Conservation (phyloP, 1,140 invertebrate genomes). For the Leucophenga varia region DNA sequence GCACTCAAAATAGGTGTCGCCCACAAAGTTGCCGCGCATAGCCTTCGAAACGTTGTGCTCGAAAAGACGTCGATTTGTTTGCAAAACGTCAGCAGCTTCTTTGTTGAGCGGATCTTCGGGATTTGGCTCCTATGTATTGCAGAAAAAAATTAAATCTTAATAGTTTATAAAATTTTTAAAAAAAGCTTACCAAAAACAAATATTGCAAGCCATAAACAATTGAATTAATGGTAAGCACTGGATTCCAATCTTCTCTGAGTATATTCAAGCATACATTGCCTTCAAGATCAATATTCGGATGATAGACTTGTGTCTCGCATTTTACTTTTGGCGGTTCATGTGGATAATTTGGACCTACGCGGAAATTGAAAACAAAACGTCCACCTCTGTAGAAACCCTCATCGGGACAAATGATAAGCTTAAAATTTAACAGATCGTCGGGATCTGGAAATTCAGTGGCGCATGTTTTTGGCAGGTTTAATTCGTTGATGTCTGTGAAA, state of each 20-base stretch:
- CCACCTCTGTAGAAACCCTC: conserved; percentile 96
- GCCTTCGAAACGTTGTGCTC: conserved; percentile 96
- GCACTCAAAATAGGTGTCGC: conserved; percentile 89
- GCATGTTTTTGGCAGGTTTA: conserved; percentile 96
- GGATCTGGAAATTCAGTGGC: conserved; percentile 94
- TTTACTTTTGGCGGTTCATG: conserved; percentile 96
- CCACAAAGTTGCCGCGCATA: conserved; percentile 93
- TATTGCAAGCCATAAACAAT: conserved; percentile 98
- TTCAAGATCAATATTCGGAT: conserved; percentile 94
- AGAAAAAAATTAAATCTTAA: conserved; percentile 3
- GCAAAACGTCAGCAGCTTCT: conserved; percentile 97
- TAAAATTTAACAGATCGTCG: conserved; percentile 95
- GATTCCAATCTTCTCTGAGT: conserved; percentile 97
- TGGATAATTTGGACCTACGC: conserved; percentile 93
- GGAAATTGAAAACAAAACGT: conserved; percentile 95
- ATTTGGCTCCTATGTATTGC: conserved; percentile 82
- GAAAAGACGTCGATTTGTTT: conserved; percentile 90
- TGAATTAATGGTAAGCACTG: conserved; percentile 95
- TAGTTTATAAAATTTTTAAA: conserved; percentile 1
- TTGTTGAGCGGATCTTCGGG: conserved; percentile 98
- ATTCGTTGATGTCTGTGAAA: conserved; percentile 92
- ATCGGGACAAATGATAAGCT: conserved; percentile 94
- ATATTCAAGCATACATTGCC: conserved; percentile 96
- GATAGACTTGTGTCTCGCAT: conserved; percentile 91
- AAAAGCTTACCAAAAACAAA: conserved; percentile 83